Evolutionary conservation across 92 coral and sea anemone genomes (phyloP).

Genomic region (Pocillopora meandrina): DNA sequence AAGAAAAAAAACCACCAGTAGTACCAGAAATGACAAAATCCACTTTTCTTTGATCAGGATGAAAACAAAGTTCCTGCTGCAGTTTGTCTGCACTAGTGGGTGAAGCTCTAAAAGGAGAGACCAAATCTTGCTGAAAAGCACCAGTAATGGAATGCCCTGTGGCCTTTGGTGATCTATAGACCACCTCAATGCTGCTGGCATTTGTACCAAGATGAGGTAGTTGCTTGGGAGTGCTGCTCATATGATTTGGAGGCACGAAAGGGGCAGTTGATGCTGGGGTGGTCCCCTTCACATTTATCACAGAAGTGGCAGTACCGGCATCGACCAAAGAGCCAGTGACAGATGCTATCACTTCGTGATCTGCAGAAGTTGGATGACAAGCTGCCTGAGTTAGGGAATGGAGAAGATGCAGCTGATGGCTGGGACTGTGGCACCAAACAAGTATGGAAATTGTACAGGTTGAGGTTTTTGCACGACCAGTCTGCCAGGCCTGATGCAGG

Average conservation of each 20-base stretch:
- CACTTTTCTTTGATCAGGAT: conserved; percentile 2
- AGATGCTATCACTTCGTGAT: conserved; percentile 5
- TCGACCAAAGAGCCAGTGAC: background rate
- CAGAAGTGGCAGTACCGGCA: background rate
- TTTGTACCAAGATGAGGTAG: background rate
- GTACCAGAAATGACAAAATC: conserved; percentile 12
- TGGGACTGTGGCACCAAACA: background rate
- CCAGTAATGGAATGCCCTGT: background rate
- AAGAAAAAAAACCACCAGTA: background rate
- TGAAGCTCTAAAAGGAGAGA: conserved; percentile 1
- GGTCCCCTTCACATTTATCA: background rate
- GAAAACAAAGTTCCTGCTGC: background rate
- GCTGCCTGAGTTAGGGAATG: background rate
- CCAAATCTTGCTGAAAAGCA: background rate
- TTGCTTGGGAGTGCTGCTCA: background rate
- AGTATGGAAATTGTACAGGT: conserved; percentile 31
- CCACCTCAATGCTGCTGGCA: background rate
- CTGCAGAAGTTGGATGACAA: background rate
- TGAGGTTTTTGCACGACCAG: conserved; percentile 3
- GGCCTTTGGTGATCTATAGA: background rate
- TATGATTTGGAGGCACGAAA: background rate
- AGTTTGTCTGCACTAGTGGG: conserved; percentile 1
- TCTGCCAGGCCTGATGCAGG: background rate
- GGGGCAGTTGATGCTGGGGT: background rate
- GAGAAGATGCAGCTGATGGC: background rate